Base-by-base conservation (phyloP, 2,797 vertebrate genomes). In the Anomalospiza imberbis region DNA sequence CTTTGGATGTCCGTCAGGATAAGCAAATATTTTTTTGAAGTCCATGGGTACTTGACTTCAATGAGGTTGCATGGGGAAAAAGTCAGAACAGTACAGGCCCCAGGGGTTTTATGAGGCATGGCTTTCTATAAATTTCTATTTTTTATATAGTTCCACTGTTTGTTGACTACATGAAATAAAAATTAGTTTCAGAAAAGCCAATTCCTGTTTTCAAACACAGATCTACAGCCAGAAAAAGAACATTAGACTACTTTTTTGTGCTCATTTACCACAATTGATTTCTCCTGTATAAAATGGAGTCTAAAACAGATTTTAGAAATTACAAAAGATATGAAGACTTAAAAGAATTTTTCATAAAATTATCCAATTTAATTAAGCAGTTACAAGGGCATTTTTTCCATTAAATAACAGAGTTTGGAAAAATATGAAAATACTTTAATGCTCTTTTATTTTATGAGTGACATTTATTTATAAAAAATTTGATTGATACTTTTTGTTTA, bases 1-100 rank as follows among this genome's bases (percentile, higher is more conserved):
- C 86, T 95, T 92, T 80, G 75, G 63, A 82, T 44, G 29, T 26
- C 66, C 40, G 91, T 91, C 40, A 50, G 36, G 57, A 82, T 79
- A 96, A 95, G 31, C 28, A 94, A 95, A 92, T 82, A 32, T 32
- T 66, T 87, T 81, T 95, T 65, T 77, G 62, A 88, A 61, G 61
- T 78, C 42, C 67, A 14, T 68, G 31, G 14, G 17, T 5, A 0
- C 18, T 89, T 91, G 42, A 61, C 13, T 89, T 89, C 26, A 60
- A 0, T 70, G 61, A 88, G 17, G 6, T 62, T 68, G 3, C 19
- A 34, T 17, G 13, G n/a, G 7, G 3, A 36, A 10, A 40, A 85
- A 72, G 12, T 67, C 5, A 4, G 65, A 78, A 88, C 19, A 62
- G 45, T 31, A 20, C 19, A 90, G 13, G 11, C 53, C 26, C 19